These are phyloP conservation scores for Scleropages formosus DNA, from an alignment of 2,797 vertebrate species.

Conservation along the genomic window DNA sequence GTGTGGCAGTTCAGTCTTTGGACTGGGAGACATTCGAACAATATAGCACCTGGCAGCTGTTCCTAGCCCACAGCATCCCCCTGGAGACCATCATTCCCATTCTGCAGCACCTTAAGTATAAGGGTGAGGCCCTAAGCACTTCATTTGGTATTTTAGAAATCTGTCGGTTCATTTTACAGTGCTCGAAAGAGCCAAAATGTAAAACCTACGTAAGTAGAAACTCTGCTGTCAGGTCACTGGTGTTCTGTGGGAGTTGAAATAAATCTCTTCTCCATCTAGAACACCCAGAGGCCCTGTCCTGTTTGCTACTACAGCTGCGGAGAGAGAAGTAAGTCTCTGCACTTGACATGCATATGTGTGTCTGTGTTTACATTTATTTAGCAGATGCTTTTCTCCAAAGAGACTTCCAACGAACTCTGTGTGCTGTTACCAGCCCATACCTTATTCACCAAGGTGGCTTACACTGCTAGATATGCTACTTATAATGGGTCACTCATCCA, in stretches of 20 bases:
- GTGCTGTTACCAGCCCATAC: too few species aligned
- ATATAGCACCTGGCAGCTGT: slow-evolving; percentile 97
- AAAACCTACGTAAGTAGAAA: too few species aligned
- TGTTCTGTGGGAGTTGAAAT: not conserved
- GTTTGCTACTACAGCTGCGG: slow-evolving; percentile 87
- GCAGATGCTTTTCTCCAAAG: too few species aligned
- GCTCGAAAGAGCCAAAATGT: not conserved
- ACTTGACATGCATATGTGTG: too few species aligned
- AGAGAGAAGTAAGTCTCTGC: slow-evolving; percentile 81
- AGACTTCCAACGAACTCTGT: too few species aligned
- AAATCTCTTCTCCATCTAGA: slow-evolving; percentile 61
- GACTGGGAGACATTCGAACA: slow-evolving; percentile 98
- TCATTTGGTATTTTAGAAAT: not conserved
- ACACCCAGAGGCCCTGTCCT: slow-evolving; percentile 90
- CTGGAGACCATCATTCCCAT: slow-evolving; percentile 95
- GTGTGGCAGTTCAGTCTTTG: slow-evolving; percentile 82
- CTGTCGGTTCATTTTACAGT: not conserved
- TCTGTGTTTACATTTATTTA: too few species aligned
- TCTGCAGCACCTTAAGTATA: slow-evolving; percentile 95
- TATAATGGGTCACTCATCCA: too few species aligned
- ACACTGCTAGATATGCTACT: too few species aligned
- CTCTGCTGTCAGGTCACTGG: not conserved
- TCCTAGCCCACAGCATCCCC: slow-evolving; percentile 89
- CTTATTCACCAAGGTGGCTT: too few species aligned
- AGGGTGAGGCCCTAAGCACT: slow-evolving; percentile 66